These are phyloP conservation scores for Regulus satrapa DNA, from an alignment of 2,113 vertebrate species.

Conservation along the genomic window DNA sequence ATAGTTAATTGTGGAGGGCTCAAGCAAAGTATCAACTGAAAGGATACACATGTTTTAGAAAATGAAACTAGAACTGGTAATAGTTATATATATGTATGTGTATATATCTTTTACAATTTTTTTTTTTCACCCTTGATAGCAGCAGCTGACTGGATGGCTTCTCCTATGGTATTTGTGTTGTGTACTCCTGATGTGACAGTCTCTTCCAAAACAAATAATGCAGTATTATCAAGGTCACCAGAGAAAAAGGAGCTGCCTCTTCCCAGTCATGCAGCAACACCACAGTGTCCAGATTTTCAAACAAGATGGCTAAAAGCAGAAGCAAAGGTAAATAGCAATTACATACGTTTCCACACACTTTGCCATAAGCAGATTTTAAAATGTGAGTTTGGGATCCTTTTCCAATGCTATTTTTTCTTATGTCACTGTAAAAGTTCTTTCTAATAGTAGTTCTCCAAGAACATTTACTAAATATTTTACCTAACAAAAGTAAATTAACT, in stretches of 20 bases:
- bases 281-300: conserved; percentile 69
- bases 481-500: neutral
- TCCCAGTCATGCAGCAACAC: conserved; percentile 23
- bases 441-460: neutral
- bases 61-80: neutral
- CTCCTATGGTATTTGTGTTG: conserved; percentile 78
- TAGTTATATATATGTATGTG: neutral
- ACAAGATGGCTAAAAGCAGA: conserved; percentile 72
- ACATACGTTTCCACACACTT: neutral
- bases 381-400: neutral
- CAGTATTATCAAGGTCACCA: neutral
- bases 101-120: neutral
- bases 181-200: conserved; percentile 81
- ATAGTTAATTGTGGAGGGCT: neutral
- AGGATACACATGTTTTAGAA: neutral
- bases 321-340: conserved; percentile 9
- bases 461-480: neutral
- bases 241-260: neutral
- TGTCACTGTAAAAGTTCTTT: neutral
- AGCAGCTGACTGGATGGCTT: conserved; percentile 61
- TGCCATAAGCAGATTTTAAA: neutral
- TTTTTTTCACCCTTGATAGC: neutral
- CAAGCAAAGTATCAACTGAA: neutral
- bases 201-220: conserved; percentile 38
- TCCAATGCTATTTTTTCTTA: neutral